These are phyloP conservation scores for Agrotis puta DNA, from an alignment of 2,888 invertebrate species.

Conservation along the genomic window DNA sequence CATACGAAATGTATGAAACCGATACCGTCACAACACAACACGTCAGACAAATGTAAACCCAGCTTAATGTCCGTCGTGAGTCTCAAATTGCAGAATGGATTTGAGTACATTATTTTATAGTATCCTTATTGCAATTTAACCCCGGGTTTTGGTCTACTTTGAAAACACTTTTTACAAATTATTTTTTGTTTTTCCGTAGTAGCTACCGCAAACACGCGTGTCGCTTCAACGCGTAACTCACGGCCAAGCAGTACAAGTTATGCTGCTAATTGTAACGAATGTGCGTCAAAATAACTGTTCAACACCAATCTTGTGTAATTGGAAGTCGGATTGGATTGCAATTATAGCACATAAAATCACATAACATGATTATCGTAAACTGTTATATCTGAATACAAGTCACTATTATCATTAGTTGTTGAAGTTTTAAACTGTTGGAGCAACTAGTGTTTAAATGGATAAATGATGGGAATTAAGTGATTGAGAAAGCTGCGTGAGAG, in stretches of 20 bases:
- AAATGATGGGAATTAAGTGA: background rate
- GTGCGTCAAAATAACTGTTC: constrained; percentile 52
- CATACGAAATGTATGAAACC: too few species aligned
- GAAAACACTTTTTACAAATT: too few species aligned
- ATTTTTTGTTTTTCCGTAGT: background rate
- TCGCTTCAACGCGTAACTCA: background rate
- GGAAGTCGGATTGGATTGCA: constrained; percentile 26
- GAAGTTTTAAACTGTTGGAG: constrained; percentile 4
- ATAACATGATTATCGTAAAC: constrained; percentile 25
- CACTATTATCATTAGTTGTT: constrained; percentile 1
- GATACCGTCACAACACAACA: too few species aligned
- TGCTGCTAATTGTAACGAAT: constrained; percentile 51
- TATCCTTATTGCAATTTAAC: too few species aligned
- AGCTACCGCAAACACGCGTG: background rate
- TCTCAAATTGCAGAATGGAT: too few species aligned
- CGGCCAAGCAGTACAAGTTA: constrained; percentile 20
- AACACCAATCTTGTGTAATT: constrained; percentile 34
- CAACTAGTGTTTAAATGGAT: background rate
- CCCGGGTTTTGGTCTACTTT: too few species aligned
- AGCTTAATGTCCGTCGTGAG: too few species aligned
- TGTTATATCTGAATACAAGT: constrained; percentile 17
- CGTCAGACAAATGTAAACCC: too few species aligned
- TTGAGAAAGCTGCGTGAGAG: background rate
- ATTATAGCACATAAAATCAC: constrained; percentile 45
- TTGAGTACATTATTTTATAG: too few species aligned